These are phyloP conservation scores for Apamea monoglypha DNA, from an alignment of 2,888 invertebrate genomes.

Conservation along the genomic window DNA sequence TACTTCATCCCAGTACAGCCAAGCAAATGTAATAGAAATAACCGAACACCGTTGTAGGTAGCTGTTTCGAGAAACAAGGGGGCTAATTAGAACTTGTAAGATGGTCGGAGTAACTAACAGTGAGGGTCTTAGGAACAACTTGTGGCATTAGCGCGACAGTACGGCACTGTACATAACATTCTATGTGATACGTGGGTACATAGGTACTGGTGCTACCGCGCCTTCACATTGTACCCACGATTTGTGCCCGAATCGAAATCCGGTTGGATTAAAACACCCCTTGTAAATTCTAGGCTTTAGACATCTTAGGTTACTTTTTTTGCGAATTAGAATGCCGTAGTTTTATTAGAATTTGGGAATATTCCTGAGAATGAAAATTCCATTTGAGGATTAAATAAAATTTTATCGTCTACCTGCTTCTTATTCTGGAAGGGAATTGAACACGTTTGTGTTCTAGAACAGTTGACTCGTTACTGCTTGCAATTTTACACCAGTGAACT, in stretches of 20 bases:
- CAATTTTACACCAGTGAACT: slow-evolving; percentile 50
- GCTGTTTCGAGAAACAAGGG: slow-evolving; percentile 74
- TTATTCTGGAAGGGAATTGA: slow-evolving; percentile 26
- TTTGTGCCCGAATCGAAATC: slow-evolving; percentile 62
- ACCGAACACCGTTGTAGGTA: slow-evolving; percentile 66
- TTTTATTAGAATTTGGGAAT: slow-evolving; percentile 39
- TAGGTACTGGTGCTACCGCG: slow-evolving; percentile 36
- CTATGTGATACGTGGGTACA: slow-evolving; percentile 34
- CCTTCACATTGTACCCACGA: slow-evolving; percentile 56
- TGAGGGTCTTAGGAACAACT: slow-evolving; percentile 70
- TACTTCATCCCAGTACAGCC: slow-evolving; percentile 13
- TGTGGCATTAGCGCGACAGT: slow-evolving; percentile 69
- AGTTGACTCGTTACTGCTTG: slow-evolving; percentile 30
- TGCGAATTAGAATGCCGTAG: slow-evolving; percentile 44
- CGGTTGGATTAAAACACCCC: slow-evolving; percentile 51
- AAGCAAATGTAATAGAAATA: slow-evolving; percentile 63
- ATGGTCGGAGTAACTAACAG: slow-evolving; percentile 75
- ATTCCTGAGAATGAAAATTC: slow-evolving; percentile 20
- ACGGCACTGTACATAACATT: slow-evolving; percentile 54
- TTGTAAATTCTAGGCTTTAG: slow-evolving; percentile 58
- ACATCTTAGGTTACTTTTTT: slow-evolving; percentile 47
- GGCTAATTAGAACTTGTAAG: slow-evolving; percentile 79
- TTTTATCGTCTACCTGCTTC: slow-evolving; percentile 12
- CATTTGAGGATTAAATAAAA: slow-evolving; percentile 39
- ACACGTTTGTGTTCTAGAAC: slow-evolving; percentile 28